Evolutionary conservation across 2,797 vertebrate species (phyloP), one percentile per base, ranked within the genome.

Genomic region (Gephyroberyx darwinii): DNA sequence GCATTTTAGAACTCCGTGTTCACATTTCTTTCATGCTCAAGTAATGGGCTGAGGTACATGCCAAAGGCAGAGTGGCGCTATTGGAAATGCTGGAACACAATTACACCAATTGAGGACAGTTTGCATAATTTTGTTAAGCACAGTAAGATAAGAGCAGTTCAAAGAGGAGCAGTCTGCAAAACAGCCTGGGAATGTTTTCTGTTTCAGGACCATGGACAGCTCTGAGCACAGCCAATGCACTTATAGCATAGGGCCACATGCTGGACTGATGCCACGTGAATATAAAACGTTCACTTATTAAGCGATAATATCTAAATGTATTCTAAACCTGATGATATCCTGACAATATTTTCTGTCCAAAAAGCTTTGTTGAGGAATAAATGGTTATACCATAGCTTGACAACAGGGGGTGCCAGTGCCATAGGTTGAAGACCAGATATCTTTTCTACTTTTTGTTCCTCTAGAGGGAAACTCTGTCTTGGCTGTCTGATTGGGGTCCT

Each of bases 391-490:
- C 52, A 31, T 9, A 12, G 2, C 2, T 70, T 58, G 72, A 71
- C 91, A 87, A 81, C 67, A 92, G 91, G 84, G 86, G 88, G 91
- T 75, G 87, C 87, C 70, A 81, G 61, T 16, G 8, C 1, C 74
- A 72, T 82, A 71, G 43, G 61, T 35, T 74, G 7, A 8, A 78
- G 22, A 26, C 0, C 59, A 39, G n/a, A 63, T 19, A 7, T 45
- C n/a, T 26, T 53, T 53, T 53, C 19, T 26, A 13, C 13, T 13
- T 41, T 12, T 41, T 41, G 4, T 41, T 41, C 8, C 39, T 12
- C 10, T 4, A 41, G 39, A 12, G 13, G 13, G 39, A 13, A 41
- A 41, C 12, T 41, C 9, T 41, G 8, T 41, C 12, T 41, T 41
- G 8, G 12, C 31, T 3, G 8, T 41, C 8, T 10, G 12, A 3